A percentile compares a stretch with the other conserved stretches of the same genome.
These are phyloP conservation scores for Drosophila eugracilis DNA, from an alignment of 1,140 invertebrate species.

Conservation along the genomic window DNA sequence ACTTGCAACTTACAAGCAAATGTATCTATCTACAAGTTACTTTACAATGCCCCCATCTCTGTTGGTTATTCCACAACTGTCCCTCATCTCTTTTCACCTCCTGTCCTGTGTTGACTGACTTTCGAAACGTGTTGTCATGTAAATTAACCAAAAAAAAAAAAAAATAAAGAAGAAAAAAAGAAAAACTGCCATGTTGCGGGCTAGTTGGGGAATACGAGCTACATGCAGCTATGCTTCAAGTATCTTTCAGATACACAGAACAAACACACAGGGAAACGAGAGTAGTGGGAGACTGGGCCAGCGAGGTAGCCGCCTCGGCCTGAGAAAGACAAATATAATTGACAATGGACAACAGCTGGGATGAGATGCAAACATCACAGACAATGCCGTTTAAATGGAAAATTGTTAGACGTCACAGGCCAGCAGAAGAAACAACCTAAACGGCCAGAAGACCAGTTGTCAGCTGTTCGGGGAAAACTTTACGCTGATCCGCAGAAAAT, in stretches of 20 bases:
- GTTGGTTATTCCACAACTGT: slow-evolving; percentile 15
- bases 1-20: slow-evolving; percentile 71
- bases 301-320: slow-evolving; percentile 20
- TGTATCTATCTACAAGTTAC: slow-evolving; percentile 74
- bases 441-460: slow-evolving; percentile 22
- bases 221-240: slow-evolving; percentile 35
- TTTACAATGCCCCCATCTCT: slow-evolving; percentile 42
- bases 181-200: slow-evolving; percentile 53
- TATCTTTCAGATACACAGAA: slow-evolving; percentile 50
- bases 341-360: slow-evolving; percentile 35
- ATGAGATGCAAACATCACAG: slow-evolving; percentile 33
- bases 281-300: slow-evolving; percentile 20
- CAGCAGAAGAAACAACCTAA: not conserved
- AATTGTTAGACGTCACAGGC: slow-evolving; percentile 34
- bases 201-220: slow-evolving; percentile 44
- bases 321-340: slow-evolving; percentile 75
- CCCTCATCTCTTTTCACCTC: slow-evolving; percentile 19
- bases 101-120: slow-evolving; percentile 65
- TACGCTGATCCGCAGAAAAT: not conserved
- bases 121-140: slow-evolving; percentile 82
- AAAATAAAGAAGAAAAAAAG: slow-evolving; percentile 31
- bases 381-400: slow-evolving; percentile 50
- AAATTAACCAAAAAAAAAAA: slow-evolving; percentile 71
- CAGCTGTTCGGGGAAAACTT: slow-evolving; percentile 31
- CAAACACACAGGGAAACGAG: slow-evolving; percentile 37